phyloP scores from a whole-genome alignment of 2,113 vertebrate genomes.

The Dunckerocampus dactyliophorus region DNA sequence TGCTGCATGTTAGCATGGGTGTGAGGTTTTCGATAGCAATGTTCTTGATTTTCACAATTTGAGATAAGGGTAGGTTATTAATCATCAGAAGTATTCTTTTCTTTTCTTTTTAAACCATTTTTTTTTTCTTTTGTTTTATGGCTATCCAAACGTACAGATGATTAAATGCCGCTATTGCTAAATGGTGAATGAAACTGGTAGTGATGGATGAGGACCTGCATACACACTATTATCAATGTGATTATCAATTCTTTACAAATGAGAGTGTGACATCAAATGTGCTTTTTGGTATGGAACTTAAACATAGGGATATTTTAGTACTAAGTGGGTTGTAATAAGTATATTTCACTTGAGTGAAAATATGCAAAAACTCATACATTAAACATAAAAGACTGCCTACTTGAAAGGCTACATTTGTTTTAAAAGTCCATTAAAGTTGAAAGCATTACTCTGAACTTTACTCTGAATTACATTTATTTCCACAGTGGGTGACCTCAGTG shows the following conservation, averaged over 20 bases:
- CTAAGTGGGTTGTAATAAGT: not conserved
- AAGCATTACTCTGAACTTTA: too few relatives aligned
- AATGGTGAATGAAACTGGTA: conserved; percentile 23
- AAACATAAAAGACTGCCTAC: too few relatives aligned
- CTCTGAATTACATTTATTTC: not conserved
- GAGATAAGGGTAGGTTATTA: conserved; percentile 17
- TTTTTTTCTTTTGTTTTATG: conserved; percentile 13
- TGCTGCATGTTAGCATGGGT: conserved; percentile 34
- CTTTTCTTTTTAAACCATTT: not conserved
- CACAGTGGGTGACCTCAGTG: not conserved
- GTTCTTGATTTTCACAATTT: conserved; percentile 14
- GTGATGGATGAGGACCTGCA: conserved; percentile 26
- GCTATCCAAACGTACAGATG: conserved; percentile 4
- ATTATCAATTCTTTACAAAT: not conserved
- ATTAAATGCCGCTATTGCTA: conserved; percentile 7
- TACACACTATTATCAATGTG: not conserved
- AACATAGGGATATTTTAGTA: conserved; percentile 18
- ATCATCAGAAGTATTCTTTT: conserved; percentile 21
- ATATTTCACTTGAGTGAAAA: not conserved
- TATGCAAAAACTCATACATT: not conserved
- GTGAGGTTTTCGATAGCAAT: conserved; percentile 19
- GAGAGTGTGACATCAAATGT: not conserved
- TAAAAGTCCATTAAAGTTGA: too few relatives aligned
- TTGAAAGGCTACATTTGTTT: too few relatives aligned
- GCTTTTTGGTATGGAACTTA: not conserved